Evolutionary conservation across 2,888 invertebrate species (phyloP).

Genomic region (Cheilosia pagana): DNA sequence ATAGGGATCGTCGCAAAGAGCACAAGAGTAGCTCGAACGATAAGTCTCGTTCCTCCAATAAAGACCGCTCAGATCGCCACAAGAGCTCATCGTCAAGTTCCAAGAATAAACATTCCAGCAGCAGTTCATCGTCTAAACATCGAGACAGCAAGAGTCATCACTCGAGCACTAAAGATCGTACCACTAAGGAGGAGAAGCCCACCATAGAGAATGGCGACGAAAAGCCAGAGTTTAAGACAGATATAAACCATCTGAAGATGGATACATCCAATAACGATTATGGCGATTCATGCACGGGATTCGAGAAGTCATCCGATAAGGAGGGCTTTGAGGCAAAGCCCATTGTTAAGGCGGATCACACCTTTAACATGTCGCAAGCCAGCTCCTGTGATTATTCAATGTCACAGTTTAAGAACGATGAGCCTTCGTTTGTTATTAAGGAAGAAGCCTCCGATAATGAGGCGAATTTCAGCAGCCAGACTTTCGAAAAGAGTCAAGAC

Average conservation of each 20-base stretch:
- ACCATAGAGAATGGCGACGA: constrained; percentile 77
- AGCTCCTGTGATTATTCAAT: constrained; percentile 90
- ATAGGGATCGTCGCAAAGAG: constrained; percentile 81
- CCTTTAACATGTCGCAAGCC: constrained; percentile 85
- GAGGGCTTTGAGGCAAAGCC: constrained; percentile 78
- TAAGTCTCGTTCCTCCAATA: constrained; percentile 58
- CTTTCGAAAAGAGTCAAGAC: background rate
- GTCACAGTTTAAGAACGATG: constrained; percentile 86
- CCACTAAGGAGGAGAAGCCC: constrained; percentile 79
- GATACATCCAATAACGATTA: constrained; percentile 76
- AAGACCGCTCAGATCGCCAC: constrained; percentile 77
- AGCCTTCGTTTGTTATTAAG: constrained; percentile 82
- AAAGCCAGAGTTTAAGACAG: constrained; percentile 40
- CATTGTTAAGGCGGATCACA: constrained; percentile 80
- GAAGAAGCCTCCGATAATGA: constrained; percentile 81
- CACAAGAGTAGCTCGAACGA: constrained; percentile 82
- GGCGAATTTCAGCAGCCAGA: constrained; percentile 60
- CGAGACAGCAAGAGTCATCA: constrained; percentile 78
- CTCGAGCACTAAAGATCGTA: constrained; percentile 79
- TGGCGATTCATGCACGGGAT: constrained; percentile 79
- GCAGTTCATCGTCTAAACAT: constrained; percentile 78
- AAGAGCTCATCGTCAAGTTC: constrained; percentile 81
- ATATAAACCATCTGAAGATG: constrained; percentile 41
- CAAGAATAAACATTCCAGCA: constrained; percentile 83
- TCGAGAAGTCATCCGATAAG: constrained; percentile 76